Conservation (phyloP, 2,888 invertebrate species). For the Eupithecia vulgata region DNA sequence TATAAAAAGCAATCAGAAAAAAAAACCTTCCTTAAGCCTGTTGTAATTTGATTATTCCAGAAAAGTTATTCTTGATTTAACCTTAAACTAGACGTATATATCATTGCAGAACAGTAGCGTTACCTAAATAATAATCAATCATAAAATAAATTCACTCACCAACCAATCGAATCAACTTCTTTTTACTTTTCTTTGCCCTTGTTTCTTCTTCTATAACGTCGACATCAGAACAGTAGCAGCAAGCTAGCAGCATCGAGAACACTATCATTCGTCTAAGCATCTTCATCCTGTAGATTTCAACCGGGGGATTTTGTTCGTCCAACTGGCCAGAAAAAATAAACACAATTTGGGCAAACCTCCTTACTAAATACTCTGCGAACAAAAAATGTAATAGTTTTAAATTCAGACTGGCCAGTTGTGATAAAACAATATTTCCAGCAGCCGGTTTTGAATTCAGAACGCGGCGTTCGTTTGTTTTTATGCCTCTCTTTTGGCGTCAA, state of each 20-base stretch:
- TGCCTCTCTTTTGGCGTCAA: conserved; percentile 8
- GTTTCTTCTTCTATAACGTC: conserved; percentile 58
- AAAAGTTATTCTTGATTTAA: not conserved
- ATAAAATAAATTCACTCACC: conserved; percentile 56
- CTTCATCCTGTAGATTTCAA: conserved; percentile 23
- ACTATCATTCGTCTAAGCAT: conserved; percentile 64
- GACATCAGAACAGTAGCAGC: conserved; percentile 69
- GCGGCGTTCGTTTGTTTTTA: conserved; percentile 6
- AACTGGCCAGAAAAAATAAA: conserved; percentile 7
- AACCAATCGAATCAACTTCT: conserved; percentile 61
- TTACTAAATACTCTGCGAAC: not conserved
- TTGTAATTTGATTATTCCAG: not conserved
- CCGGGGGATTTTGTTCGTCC: not conserved
- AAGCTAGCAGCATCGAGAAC: conserved; percentile 59
- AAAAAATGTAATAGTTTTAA: not conserved
- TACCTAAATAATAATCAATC: not conserved
- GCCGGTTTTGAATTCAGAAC: conserved; percentile 9
- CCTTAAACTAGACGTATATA: not conserved
- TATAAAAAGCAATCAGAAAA: not conserved
- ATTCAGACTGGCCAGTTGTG: conserved; percentile 3
- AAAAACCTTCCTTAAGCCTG: not conserved
- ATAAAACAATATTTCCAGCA: not conserved
- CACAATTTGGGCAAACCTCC: not conserved
- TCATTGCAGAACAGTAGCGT: not conserved
- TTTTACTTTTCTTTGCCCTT: conserved; percentile 72